phyloP scores from a whole-genome alignment of 2,113 vertebrate genomes.

The Cyprinodon tularosa region DNA sequence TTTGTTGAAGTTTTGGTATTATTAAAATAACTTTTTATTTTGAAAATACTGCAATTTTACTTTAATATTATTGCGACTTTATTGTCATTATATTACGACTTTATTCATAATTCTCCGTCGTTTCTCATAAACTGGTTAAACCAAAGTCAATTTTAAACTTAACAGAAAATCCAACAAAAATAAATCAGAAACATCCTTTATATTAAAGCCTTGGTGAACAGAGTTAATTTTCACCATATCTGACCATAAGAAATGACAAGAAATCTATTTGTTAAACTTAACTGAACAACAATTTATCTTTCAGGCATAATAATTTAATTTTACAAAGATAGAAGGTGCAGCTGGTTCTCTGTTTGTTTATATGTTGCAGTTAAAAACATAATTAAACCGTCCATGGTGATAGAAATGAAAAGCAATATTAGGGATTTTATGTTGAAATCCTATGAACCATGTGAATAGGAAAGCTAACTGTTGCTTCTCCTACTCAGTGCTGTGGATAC shows the following conservation, averaged over 20 bases:
- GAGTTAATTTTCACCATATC: neutral
- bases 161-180: neutral
- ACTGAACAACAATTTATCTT: neutral
- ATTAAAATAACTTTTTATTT: too few relatives aligned
- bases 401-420: neutral
- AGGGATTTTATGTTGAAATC: neutral
- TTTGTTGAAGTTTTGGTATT: too few relatives aligned
- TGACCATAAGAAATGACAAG: neutral
- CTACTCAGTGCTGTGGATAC: neutral
- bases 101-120: too few relatives aligned
- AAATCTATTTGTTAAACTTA: neutral
- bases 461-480: neutral
- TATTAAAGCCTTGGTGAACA: too few relatives aligned
- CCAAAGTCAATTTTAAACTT: neutral
- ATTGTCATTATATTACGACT: too few relatives aligned
- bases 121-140: neutral
- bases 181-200: neutral
- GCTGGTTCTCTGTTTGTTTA: neutral
- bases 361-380: neutral
- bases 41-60: too few relatives aligned
- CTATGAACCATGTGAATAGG: neutral
- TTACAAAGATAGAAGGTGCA: neutral
- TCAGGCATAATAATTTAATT: slow-evolving; percentile 1
- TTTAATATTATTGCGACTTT: too few relatives aligned
- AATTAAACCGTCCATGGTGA: neutral